Base-by-base conservation (phyloP, 37 sponge, comb jelly and placozoan species). In the Axinella damicornis region DNA sequence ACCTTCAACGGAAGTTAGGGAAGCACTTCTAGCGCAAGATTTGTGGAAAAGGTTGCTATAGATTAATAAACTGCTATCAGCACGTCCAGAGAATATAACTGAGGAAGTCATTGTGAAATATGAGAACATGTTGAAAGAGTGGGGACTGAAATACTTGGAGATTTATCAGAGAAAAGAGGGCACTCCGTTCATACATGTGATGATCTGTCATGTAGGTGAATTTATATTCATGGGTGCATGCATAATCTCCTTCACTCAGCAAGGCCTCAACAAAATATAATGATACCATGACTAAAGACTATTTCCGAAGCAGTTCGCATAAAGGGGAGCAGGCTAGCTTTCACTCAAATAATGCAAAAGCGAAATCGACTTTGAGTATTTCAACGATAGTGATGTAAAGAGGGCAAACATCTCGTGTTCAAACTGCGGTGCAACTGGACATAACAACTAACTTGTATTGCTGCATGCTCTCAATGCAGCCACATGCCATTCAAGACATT, bases 121-220 rank as follows among this genome's bases (percentile, higher is more conserved):
- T 32, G 69, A 67, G 28, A 12, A 9, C 9, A 27, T 19, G 20
- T 27, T 35, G 34, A 79, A 18, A 65, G 25, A 79, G 22, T 79
- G 80, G 66, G 80, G 52, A 15, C 16, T 24, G 32, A 18, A 55
- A 22, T 79, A 65, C 55, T 2, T 63, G 20, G 32, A 28, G 17
- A 34, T 65, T 22, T 79, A 79, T 53, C 80, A 79, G 13, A 21
- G 33, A 32, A 30, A 61, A 19, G 21, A 28, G n/a, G 80, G 63
- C 31, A 79, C 80, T 12, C 80, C 80, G 2, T 79, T 65, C 68
- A 79, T 63, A 17, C 80, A 79, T 64, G 65, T 40, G 17, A 63
- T 79, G 68, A 30, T 37, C 16, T 18, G 21, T 32, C 80, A 79
- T 79, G 80, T 66, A 14, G 68, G 80, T 17, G 60, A 79, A 6